Evolutionary conservation across 1,140 invertebrate species (phyloP), one percentile per base, ranked within the genome.

Genomic region (Lepidurus arcticus): DNA sequence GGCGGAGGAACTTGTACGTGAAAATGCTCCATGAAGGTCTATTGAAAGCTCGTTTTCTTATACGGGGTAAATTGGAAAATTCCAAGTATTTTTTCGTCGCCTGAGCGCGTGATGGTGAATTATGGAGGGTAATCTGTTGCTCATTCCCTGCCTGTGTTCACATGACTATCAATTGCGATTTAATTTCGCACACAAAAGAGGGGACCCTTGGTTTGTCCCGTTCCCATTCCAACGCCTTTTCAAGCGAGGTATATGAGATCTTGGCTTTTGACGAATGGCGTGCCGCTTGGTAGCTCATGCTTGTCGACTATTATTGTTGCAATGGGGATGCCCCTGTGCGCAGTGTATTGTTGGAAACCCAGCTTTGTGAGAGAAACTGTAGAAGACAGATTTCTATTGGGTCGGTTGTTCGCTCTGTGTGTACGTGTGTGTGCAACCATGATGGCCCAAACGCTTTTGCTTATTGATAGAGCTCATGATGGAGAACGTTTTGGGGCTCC

Each of bases 61-160:
- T 4, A 34, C 2, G 2, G 53, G 53, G 53, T n/a, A 65, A 7
- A 8, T 16, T 47, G 1, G 21, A 21, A 7, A 21, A 65, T 7
- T 7, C 53, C 7, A 65, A 65, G 53, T 65, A 65, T 65, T 65
- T 65, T 65, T 65, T 65, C 53, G 21, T 65, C 53, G 53, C 5
- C 21, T 16, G 8, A 21, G 53, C 53, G 53, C 53, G 53, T 65
- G 53, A 65, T 65, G 53, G 53, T 65, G 53, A 65, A 21, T 65
- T 65, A 65, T 65, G 53, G 53, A 65, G 53, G 53, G 53, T 65
- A 65, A 65, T 65, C 53, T 65, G 53, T 65, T 65, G 53, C 53
- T 65, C 53, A 65, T 65, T 65, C 53, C 53, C 8, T 65, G 16
- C 53, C 21, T 65, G 53, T 65, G 53, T 65, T 65, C 53, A 65